Percentiles rank a stretch among this genome's conserved stretches.
Conservation (phyloP, 1,140 invertebrate species). For the Thaumatotibia leucotreta region DNA sequence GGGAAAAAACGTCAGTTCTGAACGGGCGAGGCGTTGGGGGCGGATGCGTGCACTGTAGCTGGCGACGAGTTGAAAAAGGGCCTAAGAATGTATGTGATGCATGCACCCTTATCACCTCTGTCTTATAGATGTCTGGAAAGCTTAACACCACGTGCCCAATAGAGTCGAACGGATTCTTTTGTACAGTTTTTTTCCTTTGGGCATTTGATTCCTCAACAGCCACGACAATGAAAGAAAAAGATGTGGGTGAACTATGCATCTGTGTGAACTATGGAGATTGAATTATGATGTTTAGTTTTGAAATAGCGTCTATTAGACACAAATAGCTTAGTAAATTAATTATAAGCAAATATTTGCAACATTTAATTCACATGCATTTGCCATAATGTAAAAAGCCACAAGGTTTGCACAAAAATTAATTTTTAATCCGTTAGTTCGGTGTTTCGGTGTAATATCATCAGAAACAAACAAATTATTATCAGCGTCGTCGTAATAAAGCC, state of each 20-base stretch:
- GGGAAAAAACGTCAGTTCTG: conserved; percentile 57
- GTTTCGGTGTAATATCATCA: conserved; percentile 31
- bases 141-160: conserved; percentile 47
- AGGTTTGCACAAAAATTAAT: background rate
- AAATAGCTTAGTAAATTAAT: too few relatives aligned
- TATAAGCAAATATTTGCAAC: too few relatives aligned
- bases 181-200: background rate
- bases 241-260: background rate
- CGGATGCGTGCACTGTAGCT: conserved; percentile 46
- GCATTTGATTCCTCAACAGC: conserved; percentile 2
- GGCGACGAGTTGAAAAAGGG: background rate
- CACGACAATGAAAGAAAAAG: background rate
- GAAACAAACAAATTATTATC: conserved; percentile 61
- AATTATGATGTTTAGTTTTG: background rate
- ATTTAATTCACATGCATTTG: too few relatives aligned
- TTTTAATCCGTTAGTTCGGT: background rate
- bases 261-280: background rate
- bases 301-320: too few relatives aligned
- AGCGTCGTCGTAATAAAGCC: conserved; percentile 62
- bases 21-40: conserved; percentile 45
- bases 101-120: background rate
- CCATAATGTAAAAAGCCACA: too few relatives aligned
- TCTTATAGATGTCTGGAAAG: conserved; percentile 17
- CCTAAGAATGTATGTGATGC: background rate
- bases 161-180: conserved; percentile 35